phyloP scores from a whole-genome alignment of 2,888 invertebrate species.

The Anagyrus pseudococci region DNA sequence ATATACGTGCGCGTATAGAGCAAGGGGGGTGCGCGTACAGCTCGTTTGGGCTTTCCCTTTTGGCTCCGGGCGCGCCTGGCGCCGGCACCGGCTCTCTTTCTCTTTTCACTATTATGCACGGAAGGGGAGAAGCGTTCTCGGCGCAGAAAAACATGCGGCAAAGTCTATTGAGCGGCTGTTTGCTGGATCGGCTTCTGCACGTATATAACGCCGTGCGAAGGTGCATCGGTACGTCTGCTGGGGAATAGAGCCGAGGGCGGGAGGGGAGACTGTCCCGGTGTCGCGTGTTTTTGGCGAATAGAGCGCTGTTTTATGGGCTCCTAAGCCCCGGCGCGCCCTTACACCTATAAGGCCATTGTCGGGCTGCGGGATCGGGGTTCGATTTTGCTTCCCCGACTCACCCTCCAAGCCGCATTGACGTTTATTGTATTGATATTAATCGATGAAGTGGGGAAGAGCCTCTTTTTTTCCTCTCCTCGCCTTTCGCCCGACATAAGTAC shows the following conservation, averaged over 20 bases:
- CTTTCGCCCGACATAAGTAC: conserved; percentile 38
- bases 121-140: neutral
- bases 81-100: too few relatives aligned
- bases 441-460: conserved; percentile 48
- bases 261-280: conserved; percentile 1
- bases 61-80: conserved; percentile 26
- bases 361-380: neutral
- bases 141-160: conserved; percentile 6
- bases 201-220: too few relatives aligned
- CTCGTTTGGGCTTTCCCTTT: conserved; percentile 28
- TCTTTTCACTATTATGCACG: neutral
- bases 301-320: conserved; percentile 49
- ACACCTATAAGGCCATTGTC: conserved; percentile 1
- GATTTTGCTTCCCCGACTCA: neutral
- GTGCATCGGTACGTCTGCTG: neutral
- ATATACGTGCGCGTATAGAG: conserved; percentile 22
- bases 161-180: neutral
- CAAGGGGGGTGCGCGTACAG: conserved; percentile 15
- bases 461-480: conserved; percentile 11
- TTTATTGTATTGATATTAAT: conserved; percentile 61
- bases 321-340: conserved; percentile 36
- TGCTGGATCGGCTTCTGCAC: conserved; percentile 14
- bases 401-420: conserved; percentile 44
- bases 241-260: conserved; percentile 1
- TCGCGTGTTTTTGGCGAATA: conserved; percentile 46